Conservation (phyloP, 2,797 vertebrate genomes). For the Parauchenoglanis ngamensis region DNA sequence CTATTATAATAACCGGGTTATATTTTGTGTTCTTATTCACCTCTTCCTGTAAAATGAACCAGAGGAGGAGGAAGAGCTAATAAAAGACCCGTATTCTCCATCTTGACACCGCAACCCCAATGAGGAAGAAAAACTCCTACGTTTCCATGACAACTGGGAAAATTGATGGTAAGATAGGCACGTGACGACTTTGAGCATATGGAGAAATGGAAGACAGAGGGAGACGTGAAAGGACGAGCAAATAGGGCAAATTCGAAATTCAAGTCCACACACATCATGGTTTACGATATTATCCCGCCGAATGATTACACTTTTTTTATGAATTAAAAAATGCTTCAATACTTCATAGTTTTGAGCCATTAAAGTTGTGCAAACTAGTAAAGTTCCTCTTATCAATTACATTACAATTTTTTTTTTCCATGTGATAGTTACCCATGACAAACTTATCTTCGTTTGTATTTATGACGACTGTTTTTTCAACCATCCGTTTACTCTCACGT, state of each 20-base stretch:
- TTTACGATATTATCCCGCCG: too few species aligned
- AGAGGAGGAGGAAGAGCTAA: neutral
- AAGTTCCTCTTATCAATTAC: neutral
- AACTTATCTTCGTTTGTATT: neutral
- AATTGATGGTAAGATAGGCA: constrained; percentile 35
- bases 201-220: constrained; percentile 13
- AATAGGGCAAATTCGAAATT: constrained; percentile 30
- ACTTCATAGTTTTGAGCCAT: neutral
- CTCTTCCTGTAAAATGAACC: neutral
- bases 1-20: neutral
- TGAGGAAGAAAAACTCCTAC: neutral
- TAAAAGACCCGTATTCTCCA: neutral
- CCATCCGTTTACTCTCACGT: too few species aligned
- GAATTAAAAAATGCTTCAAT: neutral
- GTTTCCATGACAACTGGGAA: constrained; percentile 56
- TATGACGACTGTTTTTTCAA: neutral
- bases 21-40: neutral
- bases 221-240: constrained; percentile 5
- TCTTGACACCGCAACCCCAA: constrained; percentile 47
- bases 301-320: too few species aligned
- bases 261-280: neutral
- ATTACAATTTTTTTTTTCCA: neutral
- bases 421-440: neutral
- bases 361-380: neutral
- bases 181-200: constrained; percentile 26